These are phyloP conservation scores for Theretra japonica DNA, from an alignment of 2,888 invertebrate species.

Conservation along the genomic window DNA sequence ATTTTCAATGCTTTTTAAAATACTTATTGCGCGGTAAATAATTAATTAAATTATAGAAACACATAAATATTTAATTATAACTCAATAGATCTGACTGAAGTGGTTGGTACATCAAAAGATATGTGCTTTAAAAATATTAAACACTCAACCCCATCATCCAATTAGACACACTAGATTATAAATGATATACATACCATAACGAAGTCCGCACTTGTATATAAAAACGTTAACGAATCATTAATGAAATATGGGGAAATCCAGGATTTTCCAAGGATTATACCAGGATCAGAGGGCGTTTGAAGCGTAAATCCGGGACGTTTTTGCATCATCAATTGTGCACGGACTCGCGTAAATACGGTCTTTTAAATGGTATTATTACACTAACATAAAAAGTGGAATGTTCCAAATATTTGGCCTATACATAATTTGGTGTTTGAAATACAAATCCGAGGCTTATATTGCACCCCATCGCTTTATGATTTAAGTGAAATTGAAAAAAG, in stretches of 20 bases:
- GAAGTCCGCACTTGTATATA: background rate
- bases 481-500: no score
- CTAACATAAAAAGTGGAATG: no score
- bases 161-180: conserved; percentile 17
- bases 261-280: conserved; percentile 28
- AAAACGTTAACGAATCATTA: conserved; percentile 38
- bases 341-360: background rate
- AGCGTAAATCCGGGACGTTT: background rate
- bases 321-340: background rate
- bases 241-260: conserved; percentile 37
- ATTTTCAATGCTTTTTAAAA: no score
- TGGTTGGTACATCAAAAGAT: no score
- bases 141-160: background rate
- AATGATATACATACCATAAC: conserved; percentile 3
- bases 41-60: no score
- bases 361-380: background rate
- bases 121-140: background rate
- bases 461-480: no score
- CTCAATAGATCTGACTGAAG: no score
- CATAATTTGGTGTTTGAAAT: no score
- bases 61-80: no score
- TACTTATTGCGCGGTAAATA: no score
- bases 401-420: no score
- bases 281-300: background rate
- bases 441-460: no score